Percentiles rank a stretch among this genome's conserved stretches.
Conservation (phyloP, 2,888 invertebrate genomes). For the Aphidoletes aphidimyza region DNA sequence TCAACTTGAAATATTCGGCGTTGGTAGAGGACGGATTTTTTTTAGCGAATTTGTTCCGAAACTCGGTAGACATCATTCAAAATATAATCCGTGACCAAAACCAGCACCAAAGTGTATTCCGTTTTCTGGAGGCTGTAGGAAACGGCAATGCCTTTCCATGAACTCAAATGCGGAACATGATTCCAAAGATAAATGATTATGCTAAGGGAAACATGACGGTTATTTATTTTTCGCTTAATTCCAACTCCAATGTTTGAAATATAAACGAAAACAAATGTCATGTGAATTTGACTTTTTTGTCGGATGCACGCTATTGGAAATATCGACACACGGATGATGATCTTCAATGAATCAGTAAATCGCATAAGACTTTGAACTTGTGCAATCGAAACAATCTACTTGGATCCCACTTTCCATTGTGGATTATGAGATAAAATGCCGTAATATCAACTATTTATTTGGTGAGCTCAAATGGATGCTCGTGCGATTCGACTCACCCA, state of each 20-base stretch:
- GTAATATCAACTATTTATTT: neutral
- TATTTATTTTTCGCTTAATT: constrained; percentile 17
- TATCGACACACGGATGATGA: neutral
- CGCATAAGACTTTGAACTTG: neutral
- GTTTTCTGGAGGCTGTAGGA: too few species aligned
- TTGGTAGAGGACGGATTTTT: neutral
- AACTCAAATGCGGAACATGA: neutral
- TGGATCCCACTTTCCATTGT: neutral
- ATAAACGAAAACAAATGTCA: neutral
- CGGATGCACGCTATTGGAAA: neutral
- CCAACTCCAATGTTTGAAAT: neutral
- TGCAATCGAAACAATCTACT: neutral
- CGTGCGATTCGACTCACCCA: neutral
- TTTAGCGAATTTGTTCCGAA: constrained; percentile 14
- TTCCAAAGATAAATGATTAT: constrained; percentile 8
- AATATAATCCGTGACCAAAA: neutral
- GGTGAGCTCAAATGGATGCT: neutral
- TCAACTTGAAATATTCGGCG: neutral
- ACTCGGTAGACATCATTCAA: neutral
- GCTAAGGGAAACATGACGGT: neutral
- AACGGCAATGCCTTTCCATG: neutral
- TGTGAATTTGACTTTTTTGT: neutral
- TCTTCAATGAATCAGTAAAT: constrained; percentile 13
- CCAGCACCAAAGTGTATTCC: too few species aligned
- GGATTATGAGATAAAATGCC: neutral